phyloP scores from a whole-genome alignment of 1,140 invertebrate genomes.

The Tribolium castaneum region DNA sequence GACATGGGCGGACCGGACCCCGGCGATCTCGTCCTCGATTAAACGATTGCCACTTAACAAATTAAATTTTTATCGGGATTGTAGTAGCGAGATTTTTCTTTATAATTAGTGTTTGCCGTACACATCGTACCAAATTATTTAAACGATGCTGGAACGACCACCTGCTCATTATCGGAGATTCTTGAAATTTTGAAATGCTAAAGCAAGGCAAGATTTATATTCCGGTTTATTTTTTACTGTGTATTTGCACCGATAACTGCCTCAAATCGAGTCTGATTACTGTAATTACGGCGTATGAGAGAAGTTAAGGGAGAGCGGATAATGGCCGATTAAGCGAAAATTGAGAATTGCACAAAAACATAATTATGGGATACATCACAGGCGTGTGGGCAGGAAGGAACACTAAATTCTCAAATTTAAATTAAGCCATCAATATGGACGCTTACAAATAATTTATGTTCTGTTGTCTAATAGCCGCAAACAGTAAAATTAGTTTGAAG shows the following conservation, averaged over 20 bases:
- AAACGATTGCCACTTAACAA: slow-evolving; percentile 44
- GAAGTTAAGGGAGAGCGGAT: neutral
- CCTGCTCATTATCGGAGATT: slow-evolving; percentile 15
- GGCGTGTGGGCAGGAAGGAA: neutral
- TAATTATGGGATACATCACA: neutral
- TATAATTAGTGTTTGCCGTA: slow-evolving; percentile 7
- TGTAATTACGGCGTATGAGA: slow-evolving; percentile 6
- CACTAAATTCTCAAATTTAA: neutral
- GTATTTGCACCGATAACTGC: neutral
- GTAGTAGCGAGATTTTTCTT: slow-evolving; percentile 15
- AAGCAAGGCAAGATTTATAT: neutral
- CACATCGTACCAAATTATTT: neutral
- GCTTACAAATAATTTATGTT: neutral
- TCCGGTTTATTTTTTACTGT: slow-evolving; percentile 6
- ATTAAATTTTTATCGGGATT: slow-evolving; percentile 43
- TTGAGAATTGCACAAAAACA: neutral
- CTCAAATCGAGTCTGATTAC: slow-evolving; percentile 5
- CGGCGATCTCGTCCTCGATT: slow-evolving; percentile 17
- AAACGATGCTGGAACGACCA: neutral
- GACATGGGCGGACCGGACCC: slow-evolving; percentile 42
- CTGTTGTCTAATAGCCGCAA: neutral
- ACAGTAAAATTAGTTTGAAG: neutral
- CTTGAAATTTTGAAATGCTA: neutral
- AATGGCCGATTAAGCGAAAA: slow-evolving; percentile 21
- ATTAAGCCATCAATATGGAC: neutral